Evolutionary conservation across 2,113 vertebrate species (phyloP).

Genomic region (Terrapene triunguis): DNA sequence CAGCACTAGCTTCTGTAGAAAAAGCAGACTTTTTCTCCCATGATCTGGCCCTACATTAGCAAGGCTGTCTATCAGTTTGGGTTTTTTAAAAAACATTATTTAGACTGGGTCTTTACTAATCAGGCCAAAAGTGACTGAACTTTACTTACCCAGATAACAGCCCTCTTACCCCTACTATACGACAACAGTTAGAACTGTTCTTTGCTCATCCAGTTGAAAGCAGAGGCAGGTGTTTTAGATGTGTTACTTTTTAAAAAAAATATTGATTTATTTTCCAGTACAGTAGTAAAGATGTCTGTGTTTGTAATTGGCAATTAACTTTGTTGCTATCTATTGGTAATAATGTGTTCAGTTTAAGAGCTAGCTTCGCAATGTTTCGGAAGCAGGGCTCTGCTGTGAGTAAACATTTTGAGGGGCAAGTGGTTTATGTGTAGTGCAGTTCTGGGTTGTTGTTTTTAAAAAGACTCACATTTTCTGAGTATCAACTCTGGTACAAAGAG

Average conservation of each 20-base stretch:
- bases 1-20: not conserved
- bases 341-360: not conserved
- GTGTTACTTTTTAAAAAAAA: not conserved
- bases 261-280: slow-evolving; percentile 7
- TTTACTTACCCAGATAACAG: slow-evolving; percentile 55
- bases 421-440: rapidly evolving
- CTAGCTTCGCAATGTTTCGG: not conserved
- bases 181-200: slow-evolving; percentile 33
- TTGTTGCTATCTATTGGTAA: slow-evolving; percentile 11
- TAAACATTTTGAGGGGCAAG: not conserved
- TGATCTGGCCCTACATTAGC: not conserved
- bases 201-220: slow-evolving; percentile 39
- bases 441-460: not conserved
- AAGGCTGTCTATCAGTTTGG: not conserved
- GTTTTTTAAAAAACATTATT: slow-evolving; percentile 25
- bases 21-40: not conserved
- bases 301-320: slow-evolving; percentile 38
- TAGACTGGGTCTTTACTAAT: slow-evolving; percentile 65
- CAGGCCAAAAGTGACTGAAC: slow-evolving; percentile 48
- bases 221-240: not conserved
- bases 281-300: slow-evolving; percentile 47
- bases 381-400: not conserved
- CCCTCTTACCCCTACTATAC: slow-evolving; percentile 24
- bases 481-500: not conserved
- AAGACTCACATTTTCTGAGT: not conserved